Conservation (phyloP, 2,888 invertebrate species). For the Brenthis hecate region DNA sequence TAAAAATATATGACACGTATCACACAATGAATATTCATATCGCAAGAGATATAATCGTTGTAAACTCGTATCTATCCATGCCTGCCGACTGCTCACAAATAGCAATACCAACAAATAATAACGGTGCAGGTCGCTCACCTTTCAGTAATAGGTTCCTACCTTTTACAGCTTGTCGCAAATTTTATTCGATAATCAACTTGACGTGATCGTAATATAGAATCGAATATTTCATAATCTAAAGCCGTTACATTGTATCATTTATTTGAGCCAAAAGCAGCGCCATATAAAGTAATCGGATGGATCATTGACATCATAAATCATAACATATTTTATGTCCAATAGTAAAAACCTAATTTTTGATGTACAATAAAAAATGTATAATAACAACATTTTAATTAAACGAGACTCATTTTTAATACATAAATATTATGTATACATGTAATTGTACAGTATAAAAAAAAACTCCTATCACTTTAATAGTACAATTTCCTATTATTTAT, state of each 20-base stretch:
- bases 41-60: constrained; percentile 30
- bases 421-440: too few species aligned
- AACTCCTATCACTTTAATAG: too few species aligned
- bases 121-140: constrained; percentile 78
- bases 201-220: constrained; percentile 67
- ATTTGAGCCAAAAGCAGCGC: constrained; percentile 18
- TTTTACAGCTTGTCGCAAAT: constrained; percentile 69
- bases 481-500: too few species aligned
- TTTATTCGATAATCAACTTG: constrained; percentile 54
- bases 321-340: constrained; percentile 11
- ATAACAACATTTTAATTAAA: too few species aligned
- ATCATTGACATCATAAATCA: constrained; percentile 53
- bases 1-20: constrained; percentile 26
- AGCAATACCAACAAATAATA: constrained; percentile 47
- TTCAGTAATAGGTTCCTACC: constrained; percentile 77
- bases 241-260: constrained; percentile 32
- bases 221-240: constrained; percentile 41
- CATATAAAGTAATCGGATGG: constrained; percentile 33
- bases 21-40: constrained; percentile 34
- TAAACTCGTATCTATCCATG: constrained; percentile 23
- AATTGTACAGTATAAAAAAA: too few species aligned
- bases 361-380: too few species aligned
- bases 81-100: constrained; percentile 21
- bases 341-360: neutral
- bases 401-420: too few species aligned